Conservation (phyloP, 2,797 vertebrate genomes). For the Esox lucius region DNA sequence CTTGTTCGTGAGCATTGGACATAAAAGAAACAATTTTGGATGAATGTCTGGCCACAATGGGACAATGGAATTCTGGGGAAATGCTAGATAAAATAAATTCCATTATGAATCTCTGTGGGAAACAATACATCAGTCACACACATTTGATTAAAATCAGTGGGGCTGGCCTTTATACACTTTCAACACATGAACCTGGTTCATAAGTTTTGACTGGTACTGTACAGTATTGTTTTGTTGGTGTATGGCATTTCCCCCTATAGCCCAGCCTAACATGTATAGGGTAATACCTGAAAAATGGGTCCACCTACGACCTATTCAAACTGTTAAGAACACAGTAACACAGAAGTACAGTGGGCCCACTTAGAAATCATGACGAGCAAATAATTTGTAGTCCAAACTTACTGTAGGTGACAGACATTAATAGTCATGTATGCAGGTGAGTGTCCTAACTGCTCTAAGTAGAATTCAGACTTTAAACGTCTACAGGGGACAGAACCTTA, state of each 20-base stretch:
- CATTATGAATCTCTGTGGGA: neutral
- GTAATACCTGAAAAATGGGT: too few species aligned
- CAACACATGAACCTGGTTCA: too few species aligned
- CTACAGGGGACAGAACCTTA: neutral
- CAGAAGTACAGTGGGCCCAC: neutral
- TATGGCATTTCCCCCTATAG: too few species aligned
- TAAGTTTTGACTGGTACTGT: too few species aligned
- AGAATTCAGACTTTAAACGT: neutral
- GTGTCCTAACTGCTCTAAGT: neutral
- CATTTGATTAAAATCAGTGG: too few species aligned
- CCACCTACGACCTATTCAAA: neutral
- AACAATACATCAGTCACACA: too few species aligned
- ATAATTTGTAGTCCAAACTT: neutral
- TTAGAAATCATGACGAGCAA: neutral
- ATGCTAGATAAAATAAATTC: neutral
- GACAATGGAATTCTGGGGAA: neutral
- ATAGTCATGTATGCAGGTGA: neutral
- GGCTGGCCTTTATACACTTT: too few species aligned
- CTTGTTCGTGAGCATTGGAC: neutral
- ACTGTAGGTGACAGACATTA: neutral
- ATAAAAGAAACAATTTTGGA: neutral
- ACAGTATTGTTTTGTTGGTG: too few species aligned
- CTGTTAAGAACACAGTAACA: neutral
- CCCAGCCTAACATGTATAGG: too few species aligned
- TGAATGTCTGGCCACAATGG: neutral